phyloP scores from a whole-genome alignment of 2,797 vertebrate genomes.

The Anas flavirostris region DNA sequence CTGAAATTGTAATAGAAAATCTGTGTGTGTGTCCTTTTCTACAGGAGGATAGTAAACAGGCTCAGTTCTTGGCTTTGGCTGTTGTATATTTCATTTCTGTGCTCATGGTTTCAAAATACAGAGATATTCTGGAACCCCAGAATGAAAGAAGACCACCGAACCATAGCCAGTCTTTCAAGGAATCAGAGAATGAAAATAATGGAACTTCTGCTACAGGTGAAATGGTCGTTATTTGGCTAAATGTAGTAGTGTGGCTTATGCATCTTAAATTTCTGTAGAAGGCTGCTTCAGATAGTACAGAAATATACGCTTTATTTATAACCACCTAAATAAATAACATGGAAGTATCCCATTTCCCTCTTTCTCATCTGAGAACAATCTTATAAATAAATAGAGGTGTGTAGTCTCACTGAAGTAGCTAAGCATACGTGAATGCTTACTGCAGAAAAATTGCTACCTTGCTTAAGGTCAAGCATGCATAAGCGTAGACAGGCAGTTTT shows the following conservation, averaged over 20 bases:
- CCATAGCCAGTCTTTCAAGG: slow-evolving; percentile 80
- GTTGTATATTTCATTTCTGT: slow-evolving; percentile 99
- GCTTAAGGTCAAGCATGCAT: neutral
- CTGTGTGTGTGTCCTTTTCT: neutral
- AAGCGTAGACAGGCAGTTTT: neutral
- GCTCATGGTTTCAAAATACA: slow-evolving; percentile 99
- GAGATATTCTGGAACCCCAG: slow-evolving; percentile 97
- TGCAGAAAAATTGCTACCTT: neutral
- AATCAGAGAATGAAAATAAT: slow-evolving; percentile 75
- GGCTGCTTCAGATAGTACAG: neutral
- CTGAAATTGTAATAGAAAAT: slow-evolving; percentile 48
- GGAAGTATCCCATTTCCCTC: neutral
- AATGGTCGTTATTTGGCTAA: neutral
- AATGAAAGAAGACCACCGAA: slow-evolving; percentile 85
- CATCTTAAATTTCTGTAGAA: neutral
- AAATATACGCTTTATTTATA: neutral
- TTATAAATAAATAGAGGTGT: neutral
- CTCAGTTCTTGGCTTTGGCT: slow-evolving; percentile 96
- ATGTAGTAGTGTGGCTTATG: neutral
- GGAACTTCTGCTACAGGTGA: slow-evolving; percentile 45
- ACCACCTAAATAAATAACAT: neutral
- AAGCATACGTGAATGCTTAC: neutral
- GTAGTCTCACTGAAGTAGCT: neutral
- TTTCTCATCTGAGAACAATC: neutral
- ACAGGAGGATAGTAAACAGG: slow-evolving; percentile 99